These are phyloP conservation scores for Actenoides lindsayi DNA, from an alignment of 2,113 vertebrate species.

Conservation along the genomic window DNA sequence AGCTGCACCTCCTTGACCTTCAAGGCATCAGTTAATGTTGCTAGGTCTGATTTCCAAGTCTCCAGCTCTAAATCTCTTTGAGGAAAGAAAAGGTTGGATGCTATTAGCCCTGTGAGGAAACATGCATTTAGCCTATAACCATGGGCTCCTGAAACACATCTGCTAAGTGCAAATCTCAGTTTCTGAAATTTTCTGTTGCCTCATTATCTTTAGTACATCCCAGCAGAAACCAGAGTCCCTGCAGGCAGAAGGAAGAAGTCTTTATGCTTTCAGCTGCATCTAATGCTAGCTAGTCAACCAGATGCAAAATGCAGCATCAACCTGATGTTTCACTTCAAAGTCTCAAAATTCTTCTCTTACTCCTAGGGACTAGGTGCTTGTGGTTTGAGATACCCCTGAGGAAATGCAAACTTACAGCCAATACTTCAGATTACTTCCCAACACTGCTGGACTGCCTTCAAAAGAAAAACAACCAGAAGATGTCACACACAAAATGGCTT, in stretches of 20 bases:
- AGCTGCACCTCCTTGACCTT: background rate
- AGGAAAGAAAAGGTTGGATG: background rate
- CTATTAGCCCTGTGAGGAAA: background rate
- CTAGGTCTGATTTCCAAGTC: background rate
- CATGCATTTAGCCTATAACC: background rate
- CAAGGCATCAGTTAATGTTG: background rate
- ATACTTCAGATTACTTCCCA: slow-evolving; percentile 1
- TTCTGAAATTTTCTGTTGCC: slow-evolving; percentile 23
- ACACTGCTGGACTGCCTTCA: background rate
- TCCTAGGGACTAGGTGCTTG: slow-evolving; percentile 27
- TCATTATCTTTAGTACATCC: slow-evolving; percentile 43
- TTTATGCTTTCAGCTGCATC: slow-evolving; percentile 40
- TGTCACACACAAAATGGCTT: background rate
- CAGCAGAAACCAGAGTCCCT: slow-evolving; percentile 27
- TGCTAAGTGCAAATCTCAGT: slow-evolving; percentile 4
- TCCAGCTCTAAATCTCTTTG: background rate
- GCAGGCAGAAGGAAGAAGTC: background rate
- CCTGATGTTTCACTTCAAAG: slow-evolving; percentile 30
- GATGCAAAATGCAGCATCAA: slow-evolving; percentile 37
- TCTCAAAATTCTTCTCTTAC: background rate
- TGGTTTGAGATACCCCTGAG: slow-evolving; percentile 14
- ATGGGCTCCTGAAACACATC: slow-evolving; percentile 22
- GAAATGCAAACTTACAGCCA: slow-evolving; percentile 41
- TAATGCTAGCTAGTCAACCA: slow-evolving; percentile 12
- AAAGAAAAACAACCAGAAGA: slow-evolving; percentile 18